Percentiles rank a stretch among this genome's conserved stretches.
Conservation (phyloP, 2,888 invertebrate species). For the Prenolepis imparis region DNA sequence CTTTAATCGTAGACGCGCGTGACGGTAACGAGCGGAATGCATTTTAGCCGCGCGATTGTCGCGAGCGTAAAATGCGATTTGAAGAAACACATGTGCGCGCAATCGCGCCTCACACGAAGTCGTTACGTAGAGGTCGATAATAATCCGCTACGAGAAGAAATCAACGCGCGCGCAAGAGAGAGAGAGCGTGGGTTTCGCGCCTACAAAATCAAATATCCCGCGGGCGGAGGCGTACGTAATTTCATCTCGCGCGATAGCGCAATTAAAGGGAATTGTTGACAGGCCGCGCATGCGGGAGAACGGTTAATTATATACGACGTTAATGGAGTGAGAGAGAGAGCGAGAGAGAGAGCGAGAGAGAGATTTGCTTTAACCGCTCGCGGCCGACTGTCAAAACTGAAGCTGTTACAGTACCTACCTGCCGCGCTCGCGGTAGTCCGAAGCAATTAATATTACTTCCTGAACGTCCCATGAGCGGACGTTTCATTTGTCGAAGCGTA, state of each 20-base stretch:
- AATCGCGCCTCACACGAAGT: constrained; percentile 23
- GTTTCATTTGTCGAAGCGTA: constrained; percentile 24
- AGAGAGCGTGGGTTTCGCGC: constrained; percentile 4
- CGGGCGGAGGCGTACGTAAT: constrained; percentile 45
- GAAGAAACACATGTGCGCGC: constrained; percentile 9
- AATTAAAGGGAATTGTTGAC: constrained; percentile 63
- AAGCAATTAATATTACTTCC: constrained; percentile 32
- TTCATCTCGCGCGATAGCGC: constrained; percentile 51
- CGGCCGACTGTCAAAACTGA: constrained; percentile 20
- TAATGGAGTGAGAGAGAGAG: constrained; percentile 4
- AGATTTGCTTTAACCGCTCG: constrained; percentile 35
- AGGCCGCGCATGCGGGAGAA: constrained; percentile 25
- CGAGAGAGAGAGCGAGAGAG: neutral
- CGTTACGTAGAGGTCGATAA: neutral
- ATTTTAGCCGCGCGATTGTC: constrained; percentile 15
- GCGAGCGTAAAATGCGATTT: constrained; percentile 11
- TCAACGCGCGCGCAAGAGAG: constrained; percentile 1
- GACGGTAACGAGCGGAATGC: constrained; percentile 59
- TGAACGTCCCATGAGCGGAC: neutral
- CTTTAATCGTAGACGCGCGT: constrained; percentile 45
- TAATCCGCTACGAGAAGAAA: constrained; percentile 29
- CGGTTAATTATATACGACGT: constrained; percentile 46
- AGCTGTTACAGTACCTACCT: neutral
- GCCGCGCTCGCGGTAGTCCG: neutral
- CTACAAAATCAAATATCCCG: constrained; percentile 53